Base-by-base conservation (phyloP, 1,140 invertebrate genomes). In the Diabrotica undecimpunctata region DNA sequence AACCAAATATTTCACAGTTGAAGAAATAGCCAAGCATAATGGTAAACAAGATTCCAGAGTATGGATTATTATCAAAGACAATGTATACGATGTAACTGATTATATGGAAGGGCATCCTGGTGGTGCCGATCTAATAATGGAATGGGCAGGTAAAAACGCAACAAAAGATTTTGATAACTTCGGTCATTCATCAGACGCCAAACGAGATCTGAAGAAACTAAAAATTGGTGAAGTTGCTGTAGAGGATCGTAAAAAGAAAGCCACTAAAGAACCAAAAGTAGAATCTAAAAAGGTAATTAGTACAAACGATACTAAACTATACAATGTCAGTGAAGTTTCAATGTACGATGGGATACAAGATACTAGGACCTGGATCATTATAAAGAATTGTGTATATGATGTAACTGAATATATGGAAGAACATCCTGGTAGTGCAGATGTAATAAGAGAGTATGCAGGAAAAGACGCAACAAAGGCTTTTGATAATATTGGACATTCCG, bases 381-480 rank as follows among this genome's bases (percentile, higher is more conserved):
- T 87, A 66, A 83, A 84, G 65, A 84, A 87, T 64, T 75, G 71
- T 35, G 84, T 90, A 4, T 89, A 88, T 72, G 87, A 90, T 77
- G 81, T 89, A 52, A 88, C 86, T 7, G 77, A 79, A n/a, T 89
- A 86, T 67, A 65, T 86, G 0, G 66, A 81, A 6, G 76, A 86
- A 86, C 88, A 90, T 80, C 88, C 88, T 0, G 88, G 86, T 6
- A 88, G 88, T 5, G 64, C 63, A 0, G 86, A 88, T 14, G 71
- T 85, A 5, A 78, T 90, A 10, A 65, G 79, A 7, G 87, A 88
- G 69, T 85, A 82, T 38, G 87, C 82, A 0, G 88, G 88, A 52
- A 83, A 78, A 69, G 87, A 90, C 74, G 83, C 80, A 3, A 88
- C 85, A 2, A 80, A 78, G 64, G 85, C 78, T 5, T 89, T 90